A percentile compares a stretch with the other conserved stretches of the same genome.
Conservation (phyloP, 2,888 invertebrate genomes). For the Apantesis nais region DNA sequence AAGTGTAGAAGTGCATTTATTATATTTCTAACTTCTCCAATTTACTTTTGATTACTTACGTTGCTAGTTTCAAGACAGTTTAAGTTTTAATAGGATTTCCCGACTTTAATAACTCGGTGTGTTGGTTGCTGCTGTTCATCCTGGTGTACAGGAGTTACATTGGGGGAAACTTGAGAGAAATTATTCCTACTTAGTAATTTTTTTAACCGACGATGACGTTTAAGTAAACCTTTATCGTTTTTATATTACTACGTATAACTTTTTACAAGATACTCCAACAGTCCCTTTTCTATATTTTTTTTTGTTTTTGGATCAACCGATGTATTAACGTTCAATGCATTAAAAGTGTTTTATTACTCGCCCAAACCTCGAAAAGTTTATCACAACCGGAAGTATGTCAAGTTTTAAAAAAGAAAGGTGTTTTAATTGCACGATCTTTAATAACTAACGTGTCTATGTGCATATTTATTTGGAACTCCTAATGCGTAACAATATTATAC, state of each 20-base stretch:
- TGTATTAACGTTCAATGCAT: neutral
- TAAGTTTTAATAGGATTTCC: neutral
- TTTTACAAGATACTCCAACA: too few species aligned
- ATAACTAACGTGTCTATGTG: neutral
- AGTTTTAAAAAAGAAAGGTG: neutral
- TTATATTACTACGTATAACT: too few species aligned
- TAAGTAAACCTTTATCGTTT: too few species aligned
- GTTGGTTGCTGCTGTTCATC: neutral
- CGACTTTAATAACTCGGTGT: neutral
- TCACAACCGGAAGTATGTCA: neutral
- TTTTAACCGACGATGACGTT: too few species aligned
- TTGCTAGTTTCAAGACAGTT: neutral
- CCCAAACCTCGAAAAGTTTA: neutral
- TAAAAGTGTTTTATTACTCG: neutral
- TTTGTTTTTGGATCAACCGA: too few species aligned
- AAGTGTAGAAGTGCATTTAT: neutral
- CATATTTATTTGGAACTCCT: slow-evolving; percentile 2
- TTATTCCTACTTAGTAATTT: neutral
- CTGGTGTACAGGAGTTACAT: neutral
- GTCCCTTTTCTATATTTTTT: too few species aligned
- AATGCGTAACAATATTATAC: neutral
- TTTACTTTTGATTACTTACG: neutral
- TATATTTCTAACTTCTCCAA: neutral
- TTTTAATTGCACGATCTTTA: neutral
- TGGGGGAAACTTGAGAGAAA: neutral